Base-by-base conservation (phyloP, 2,113 vertebrate species). In the Stigmatopora nigra region DNA sequence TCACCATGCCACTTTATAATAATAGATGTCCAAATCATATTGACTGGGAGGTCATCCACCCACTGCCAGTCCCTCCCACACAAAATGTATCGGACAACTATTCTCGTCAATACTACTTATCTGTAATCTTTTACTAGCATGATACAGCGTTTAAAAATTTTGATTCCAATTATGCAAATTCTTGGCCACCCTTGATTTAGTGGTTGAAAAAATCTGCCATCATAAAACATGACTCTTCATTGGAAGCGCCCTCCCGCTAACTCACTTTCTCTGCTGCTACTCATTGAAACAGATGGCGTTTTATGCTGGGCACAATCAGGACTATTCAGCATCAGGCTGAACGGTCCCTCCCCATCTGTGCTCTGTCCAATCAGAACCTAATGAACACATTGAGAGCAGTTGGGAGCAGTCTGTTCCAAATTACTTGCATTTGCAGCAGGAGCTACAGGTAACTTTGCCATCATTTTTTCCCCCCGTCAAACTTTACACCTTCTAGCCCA, bases 321-420 rank as follows among this genome's bases (percentile, higher is more conserved):
- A 86, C 92, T 84, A 88, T 93, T 94, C 93, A 92, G 92, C 90
- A 88, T 92, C 91, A 90, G 90, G 91, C 88, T 88, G 88, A 87
- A 89, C 91, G 91, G 92, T 90, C 92, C 89, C 90, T 92, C 93
- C 87, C 92, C 92, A 95, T 92, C 93, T 94, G 94, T 89, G 89
- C 83, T 77, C 91, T 90, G 91, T 86, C 90, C 92, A 94, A 93
- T 92, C 92, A 92, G 90, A 72, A 87, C 86, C 91, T 93, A 94
- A 94, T 93, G 92, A 95, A 94, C 93, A 93, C 88, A 88, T 91
- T 53, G 11, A 20, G 52, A 22, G 52, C 52, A 53, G 52, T 56
- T 92, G 91, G 89, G 91, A 92, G 88, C 90, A 91, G 93, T 92
- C 92, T 94, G 93, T 91, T 93, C 92, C 89, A 92, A 95, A 95